Evolutionary conservation across 2,888 invertebrate species (phyloP), one percentile per base, ranked within the genome.

Genomic region (Amaurobius ferox): DNA sequence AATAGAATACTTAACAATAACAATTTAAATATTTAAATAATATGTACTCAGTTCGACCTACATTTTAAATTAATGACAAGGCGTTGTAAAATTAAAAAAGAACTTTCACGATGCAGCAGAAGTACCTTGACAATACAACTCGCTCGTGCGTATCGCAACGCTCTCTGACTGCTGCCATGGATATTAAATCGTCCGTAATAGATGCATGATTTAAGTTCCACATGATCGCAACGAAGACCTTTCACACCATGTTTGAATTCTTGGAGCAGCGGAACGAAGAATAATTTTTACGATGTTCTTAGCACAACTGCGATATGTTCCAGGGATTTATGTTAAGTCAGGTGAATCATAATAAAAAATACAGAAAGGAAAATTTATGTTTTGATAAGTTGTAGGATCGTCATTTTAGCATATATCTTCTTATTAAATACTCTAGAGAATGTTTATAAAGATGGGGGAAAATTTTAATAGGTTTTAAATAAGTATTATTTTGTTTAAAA

Each of bases 101-200:
- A 23, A 55, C 55, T 55, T 55, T 55, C 55, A 23, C 23, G 23
- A 1, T 3, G 19, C 55, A 23, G 19, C 55, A 55, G 55, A 19
- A 19, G 23, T 11, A 55, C 23, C 16, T 55, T 3, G 32, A 66
- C 32, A 66, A 66, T 66, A 35, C 32, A 66, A 66, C 32, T 29
- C 66, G 66, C 35, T 32, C 32, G n/a, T 16, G 66, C 66, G 19
- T 35, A 19, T 32, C 66, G 32, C 9, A n/a, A 32, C 66, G 66
- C 66, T 66, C 32, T n/a, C 32, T 66, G 32, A 19, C 19, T n/a
- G 35, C 35, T 32, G 66, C 35, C 66, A 66, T 66, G 66, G 35
- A 66, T 66, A 66, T 66, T 66, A 66, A 66, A 66, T 66, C 32
- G 32, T 32, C 3, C 19, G 66, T 66, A 35, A 30, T 32, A n/a